A percentile compares a stretch with the other conserved stretches of the same genome.
phyloP scores from a whole-genome alignment of 2,797 vertebrate species.

The Melopsittacus undulatus region DNA sequence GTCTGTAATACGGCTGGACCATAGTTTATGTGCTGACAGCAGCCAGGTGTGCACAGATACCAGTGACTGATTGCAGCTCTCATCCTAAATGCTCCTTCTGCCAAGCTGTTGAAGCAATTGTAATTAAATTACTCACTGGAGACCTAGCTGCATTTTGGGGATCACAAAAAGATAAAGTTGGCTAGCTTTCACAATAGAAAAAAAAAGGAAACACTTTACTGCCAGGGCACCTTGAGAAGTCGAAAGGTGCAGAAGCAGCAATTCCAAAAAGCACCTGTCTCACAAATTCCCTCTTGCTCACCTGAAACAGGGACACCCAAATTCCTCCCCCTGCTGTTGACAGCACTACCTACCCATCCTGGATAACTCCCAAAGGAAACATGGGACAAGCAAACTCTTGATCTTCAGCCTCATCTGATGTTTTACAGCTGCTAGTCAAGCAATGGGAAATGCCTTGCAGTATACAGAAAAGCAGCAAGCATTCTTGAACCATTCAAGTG shows the following conservation, averaged over 20 bases:
- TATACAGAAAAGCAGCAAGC: neutral
- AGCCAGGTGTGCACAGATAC: conserved; percentile 35
- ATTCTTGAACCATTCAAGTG: neutral
- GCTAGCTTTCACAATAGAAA: neutral
- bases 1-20: neutral
- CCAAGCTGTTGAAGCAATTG: conserved; percentile 27
- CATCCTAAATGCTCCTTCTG: conserved; percentile 15
- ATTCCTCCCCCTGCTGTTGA: neutral
- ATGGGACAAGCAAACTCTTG: neutral
- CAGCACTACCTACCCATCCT: neutral
- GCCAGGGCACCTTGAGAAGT: conserved; percentile 43
- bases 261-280: neutral
- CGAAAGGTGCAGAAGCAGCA: neutral
- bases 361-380: neutral
- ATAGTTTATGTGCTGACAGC: conserved; percentile 36
- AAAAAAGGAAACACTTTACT: neutral
- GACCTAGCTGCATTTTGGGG: conserved; percentile 3
- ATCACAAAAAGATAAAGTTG: conserved; percentile 35
- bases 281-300: neutral
- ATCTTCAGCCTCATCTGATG: neutral
- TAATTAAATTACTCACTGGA: conserved; percentile 48
- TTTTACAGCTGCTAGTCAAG: neutral
- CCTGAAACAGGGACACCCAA: neutral
- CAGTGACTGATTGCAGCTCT: conserved; percentile 27
- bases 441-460: neutral